These are phyloP conservation scores for Halictus ligatus DNA, from an alignment of 2,888 invertebrate species.

Conservation along the genomic window DNA sequence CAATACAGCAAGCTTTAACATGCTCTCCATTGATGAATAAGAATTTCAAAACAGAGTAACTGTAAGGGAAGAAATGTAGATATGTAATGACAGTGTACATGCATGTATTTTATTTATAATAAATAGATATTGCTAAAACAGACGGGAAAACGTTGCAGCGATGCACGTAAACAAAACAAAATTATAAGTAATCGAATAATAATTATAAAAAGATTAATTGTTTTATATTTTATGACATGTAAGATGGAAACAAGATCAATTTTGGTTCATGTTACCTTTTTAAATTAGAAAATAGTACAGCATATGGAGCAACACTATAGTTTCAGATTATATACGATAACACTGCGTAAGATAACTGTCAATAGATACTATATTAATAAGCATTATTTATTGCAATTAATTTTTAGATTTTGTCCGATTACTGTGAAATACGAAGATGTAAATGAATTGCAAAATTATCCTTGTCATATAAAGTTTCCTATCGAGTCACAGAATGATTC, in stretches of 20 bases:
- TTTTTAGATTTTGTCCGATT: not conserved
- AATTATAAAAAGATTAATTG: not conserved
- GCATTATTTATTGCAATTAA: slow-evolving; percentile 6
- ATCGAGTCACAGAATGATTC: not conserved
- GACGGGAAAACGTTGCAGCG: not conserved
- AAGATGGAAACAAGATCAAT: not conserved
- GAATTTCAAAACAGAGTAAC: not conserved
- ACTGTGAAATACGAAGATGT: not conserved
- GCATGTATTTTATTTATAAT: not conserved
- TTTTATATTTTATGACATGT: not conserved
- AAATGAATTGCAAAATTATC: not conserved
- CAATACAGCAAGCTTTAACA: not conserved
- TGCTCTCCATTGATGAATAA: not conserved
- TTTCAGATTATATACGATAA: not conserved
- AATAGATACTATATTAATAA: not conserved
- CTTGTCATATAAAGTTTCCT: not conserved
- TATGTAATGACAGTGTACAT: not conserved
- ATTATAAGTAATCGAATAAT: not conserved
- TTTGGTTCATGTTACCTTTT: not conserved
- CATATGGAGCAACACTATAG: not conserved
- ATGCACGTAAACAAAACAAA: not conserved
- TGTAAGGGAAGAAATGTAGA: slow-evolving; percentile 6
- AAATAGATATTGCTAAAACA: not conserved
- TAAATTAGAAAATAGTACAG: not conserved
- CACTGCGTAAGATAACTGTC: not conserved